These are phyloP conservation scores for Melitaea athalia DNA, from an alignment of 2,888 invertebrate species.

Conservation along the genomic window DNA sequence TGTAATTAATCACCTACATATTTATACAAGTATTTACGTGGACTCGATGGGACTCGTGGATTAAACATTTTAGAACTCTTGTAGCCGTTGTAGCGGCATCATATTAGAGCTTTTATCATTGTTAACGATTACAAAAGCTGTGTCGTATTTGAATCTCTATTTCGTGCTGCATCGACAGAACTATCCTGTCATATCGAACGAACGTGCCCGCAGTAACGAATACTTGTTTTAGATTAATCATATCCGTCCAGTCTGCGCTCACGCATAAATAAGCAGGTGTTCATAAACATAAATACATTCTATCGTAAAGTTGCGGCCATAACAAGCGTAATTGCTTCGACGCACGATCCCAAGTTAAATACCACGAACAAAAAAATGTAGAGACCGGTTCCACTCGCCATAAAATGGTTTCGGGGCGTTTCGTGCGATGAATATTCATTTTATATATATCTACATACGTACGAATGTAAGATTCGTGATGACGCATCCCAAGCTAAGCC, in stretches of 20 bases:
- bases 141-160: slow-evolving; percentile 25
- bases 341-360: slow-evolving; percentile 60
- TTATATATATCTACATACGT: slow-evolving; percentile 57
- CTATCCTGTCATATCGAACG: slow-evolving; percentile 45
- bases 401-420: slow-evolving; percentile 66
- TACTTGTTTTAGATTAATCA: slow-evolving; percentile 63
- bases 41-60: slow-evolving; percentile 38
- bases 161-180: slow-evolving; percentile 30
- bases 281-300: slow-evolving; percentile 59
- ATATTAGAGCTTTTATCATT: slow-evolving; percentile 40
- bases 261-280: slow-evolving; percentile 63
- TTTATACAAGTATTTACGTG: slow-evolving; percentile 2
- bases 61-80: slow-evolving; percentile 36
- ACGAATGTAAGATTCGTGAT: slow-evolving; percentile 55
- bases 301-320: slow-evolving; percentile 60
- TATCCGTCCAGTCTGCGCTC: slow-evolving; percentile 60
- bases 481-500: slow-evolving; percentile 59
- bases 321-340: slow-evolving; percentile 64
- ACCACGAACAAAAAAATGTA: slow-evolving; percentile 66
- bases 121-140: slow-evolving; percentile 22
- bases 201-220: slow-evolving; percentile 58
- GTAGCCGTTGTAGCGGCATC: slow-evolving; percentile 36
- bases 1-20: too few relatives aligned
- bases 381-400: slow-evolving; percentile 65
- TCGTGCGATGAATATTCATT: slow-evolving; percentile 71